Percentiles rank a stretch among this genome's conserved stretches.
Evolutionary conservation across 2,113 vertebrate genomes (phyloP).

Genomic region (Micronisus gabar): DNA sequence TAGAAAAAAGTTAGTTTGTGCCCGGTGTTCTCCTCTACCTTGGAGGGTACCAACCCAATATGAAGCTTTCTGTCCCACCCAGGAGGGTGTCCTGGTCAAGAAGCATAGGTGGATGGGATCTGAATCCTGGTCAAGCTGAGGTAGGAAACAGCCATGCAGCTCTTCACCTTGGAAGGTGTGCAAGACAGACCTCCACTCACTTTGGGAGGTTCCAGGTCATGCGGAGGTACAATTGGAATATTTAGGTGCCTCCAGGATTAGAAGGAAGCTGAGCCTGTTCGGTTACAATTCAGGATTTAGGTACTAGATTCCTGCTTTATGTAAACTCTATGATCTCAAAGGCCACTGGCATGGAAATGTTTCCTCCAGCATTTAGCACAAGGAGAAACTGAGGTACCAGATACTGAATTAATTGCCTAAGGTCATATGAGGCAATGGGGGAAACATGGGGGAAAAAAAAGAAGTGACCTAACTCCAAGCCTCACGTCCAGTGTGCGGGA

Average conservation of each 20-base stretch:
- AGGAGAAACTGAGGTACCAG: not conserved
- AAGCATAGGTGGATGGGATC: fast-evolving
- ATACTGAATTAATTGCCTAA: not conserved
- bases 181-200: not conserved
- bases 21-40: not conserved
- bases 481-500: not conserved
- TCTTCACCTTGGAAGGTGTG: not conserved
- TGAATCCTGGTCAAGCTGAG: not conserved
- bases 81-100: not conserved
- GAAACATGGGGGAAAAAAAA: not conserved
- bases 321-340: not conserved
- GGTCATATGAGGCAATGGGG: not conserved
- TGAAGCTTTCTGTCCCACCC: not conserved
- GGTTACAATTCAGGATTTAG: not conserved
- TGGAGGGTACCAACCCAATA: not conserved
- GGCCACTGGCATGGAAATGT: not conserved
- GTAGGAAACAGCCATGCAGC: not conserved
- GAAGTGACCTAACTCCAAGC: not conserved
- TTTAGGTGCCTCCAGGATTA: not conserved
- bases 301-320: not conserved
- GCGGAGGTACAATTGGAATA: not conserved
- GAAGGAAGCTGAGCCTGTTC: not conserved
- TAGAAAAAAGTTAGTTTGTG: not conserved
- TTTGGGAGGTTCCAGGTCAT: not conserved
- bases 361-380: not conserved